Percentiles rank a stretch among this genome's conserved stretches.
Conservation (phyloP, 2,888 invertebrate genomes). For the Entomobrya proxima region DNA sequence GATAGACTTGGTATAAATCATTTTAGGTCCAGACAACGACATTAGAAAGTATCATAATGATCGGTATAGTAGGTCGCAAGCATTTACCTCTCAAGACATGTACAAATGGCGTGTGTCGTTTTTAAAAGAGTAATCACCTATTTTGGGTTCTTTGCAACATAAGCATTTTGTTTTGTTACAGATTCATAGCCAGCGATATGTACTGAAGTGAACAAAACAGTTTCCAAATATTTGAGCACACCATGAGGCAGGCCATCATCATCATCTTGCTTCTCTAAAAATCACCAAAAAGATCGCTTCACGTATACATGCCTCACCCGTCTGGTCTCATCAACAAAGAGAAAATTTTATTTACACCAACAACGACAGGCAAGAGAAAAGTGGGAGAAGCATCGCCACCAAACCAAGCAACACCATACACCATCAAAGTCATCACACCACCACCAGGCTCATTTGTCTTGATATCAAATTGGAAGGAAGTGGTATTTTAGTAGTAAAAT, state of each 20-base stretch:
- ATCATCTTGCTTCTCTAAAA: conserved; percentile 7
- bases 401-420: conserved; percentile 17
- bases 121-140: conserved; percentile 24
- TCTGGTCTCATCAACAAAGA: conserved; percentile 31
- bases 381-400: conserved; percentile 34
- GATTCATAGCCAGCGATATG: conserved; percentile 35
- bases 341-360: conserved; percentile 33
- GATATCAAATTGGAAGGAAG: conserved; percentile 56
- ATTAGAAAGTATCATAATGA: too few relatives aligned
- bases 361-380: conserved; percentile 13
- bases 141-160: not conserved
- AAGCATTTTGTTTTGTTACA: conserved; percentile 42
- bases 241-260: conserved; percentile 1
- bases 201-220: conserved; percentile 31
- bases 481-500: conserved; percentile 27
- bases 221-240: not conserved
- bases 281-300: conserved; percentile 1
- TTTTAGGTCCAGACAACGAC: too few relatives aligned
- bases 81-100: not conserved
- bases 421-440: conserved; percentile 45
- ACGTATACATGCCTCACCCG: not conserved
- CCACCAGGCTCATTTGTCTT: conserved; percentile 49
- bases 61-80: too few relatives aligned
- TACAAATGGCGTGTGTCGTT: not conserved
- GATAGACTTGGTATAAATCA: too few relatives aligned